Base-by-base conservation (phyloP, 2,888 invertebrate genomes). In the Drosophila parthenogenetica region DNA sequence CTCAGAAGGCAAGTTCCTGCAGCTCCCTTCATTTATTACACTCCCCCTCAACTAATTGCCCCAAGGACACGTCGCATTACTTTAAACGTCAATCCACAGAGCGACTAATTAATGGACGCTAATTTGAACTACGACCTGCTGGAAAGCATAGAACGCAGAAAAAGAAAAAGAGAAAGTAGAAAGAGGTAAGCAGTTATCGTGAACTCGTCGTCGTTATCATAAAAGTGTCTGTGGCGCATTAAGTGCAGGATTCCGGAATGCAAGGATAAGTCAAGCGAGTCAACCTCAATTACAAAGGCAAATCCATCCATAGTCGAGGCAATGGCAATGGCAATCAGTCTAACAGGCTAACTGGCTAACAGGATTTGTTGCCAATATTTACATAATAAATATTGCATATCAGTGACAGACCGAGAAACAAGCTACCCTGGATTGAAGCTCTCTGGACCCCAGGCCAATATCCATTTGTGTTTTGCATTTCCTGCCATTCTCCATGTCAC, bases 341-440 rank as follows among this genome's bases (percentile, higher is more conserved):
- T 14, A 62, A 54, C 53, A 45, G 37, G 11, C 66, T 53, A 74
- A 69, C 65, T 51, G 72, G 45, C 66, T 68, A 76, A 70, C 75
- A 58, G 87, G 73, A 79, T 79, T 79, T 77, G 69, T 70, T 77
- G 71, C 79, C 73, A 79, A 82, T 87, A 86, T 86, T 86, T 86
- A 74, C 85, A 86, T 86, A 86, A 87, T 85, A 87, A 85, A 85
- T 80, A 73, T 75, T 77, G 71, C 80, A 79, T 85, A 78, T 74
- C 77, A 72, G 72, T 68, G 71, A 76, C 58, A 73, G 63, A 40
- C 11, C 32, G 17, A 63, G 66, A 50, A 55, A 51, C 68, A 57
- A 61, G 40, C 42, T 29, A 11, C 43, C 19, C 11, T 19, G 22
- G 22, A 32, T 22, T 14, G 49, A 59, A 32, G 49, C 59, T 51